These are phyloP conservation scores for Sinopyrophorus schimmeli DNA, from an alignment of 2,888 invertebrate species.

Conservation along the genomic window DNA sequence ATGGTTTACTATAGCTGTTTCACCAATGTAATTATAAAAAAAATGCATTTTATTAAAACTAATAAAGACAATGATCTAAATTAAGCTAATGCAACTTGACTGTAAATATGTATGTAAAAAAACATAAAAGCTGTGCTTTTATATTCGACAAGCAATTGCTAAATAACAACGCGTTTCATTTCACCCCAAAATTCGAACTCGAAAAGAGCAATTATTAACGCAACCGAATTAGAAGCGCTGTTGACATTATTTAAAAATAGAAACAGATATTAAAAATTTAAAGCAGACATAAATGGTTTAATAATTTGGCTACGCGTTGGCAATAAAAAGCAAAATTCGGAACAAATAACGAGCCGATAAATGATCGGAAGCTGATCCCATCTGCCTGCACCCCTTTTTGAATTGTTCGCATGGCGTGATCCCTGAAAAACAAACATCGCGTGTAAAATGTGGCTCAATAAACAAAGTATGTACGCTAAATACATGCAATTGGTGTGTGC, in stretches of 20 bases:
- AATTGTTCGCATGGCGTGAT: slow-evolving; percentile 36
- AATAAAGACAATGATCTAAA: no score
- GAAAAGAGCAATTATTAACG: no score
- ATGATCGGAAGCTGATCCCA: slow-evolving; percentile 40
- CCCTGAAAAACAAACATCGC: slow-evolving; percentile 49
- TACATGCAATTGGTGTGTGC: slow-evolving; percentile 45
- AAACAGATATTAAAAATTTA: slow-evolving; percentile 15
- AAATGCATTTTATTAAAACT: no score
- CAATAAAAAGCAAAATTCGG: slow-evolving; percentile 27
- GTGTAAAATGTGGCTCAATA: slow-evolving; percentile 48
- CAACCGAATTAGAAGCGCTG: no score
- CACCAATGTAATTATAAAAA: no score
- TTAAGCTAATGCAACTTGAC: no score
- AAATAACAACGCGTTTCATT: no score
- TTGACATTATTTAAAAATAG: slow-evolving; percentile 4
- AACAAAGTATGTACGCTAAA: slow-evolving; percentile 45
- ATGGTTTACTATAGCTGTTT: no score
- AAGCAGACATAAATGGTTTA: slow-evolving; percentile 4
- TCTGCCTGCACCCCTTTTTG: slow-evolving; percentile 39
- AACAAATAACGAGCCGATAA: slow-evolving; percentile 37
- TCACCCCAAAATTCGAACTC: no score
- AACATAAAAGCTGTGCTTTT: no score
- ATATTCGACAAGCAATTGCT: no score
- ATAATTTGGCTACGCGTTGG: slow-evolving; percentile 15
- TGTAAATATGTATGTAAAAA: no score